Evolutionary conservation across 2,888 invertebrate species (phyloP).

Genomic region (Ochropleura plecta): DNA sequence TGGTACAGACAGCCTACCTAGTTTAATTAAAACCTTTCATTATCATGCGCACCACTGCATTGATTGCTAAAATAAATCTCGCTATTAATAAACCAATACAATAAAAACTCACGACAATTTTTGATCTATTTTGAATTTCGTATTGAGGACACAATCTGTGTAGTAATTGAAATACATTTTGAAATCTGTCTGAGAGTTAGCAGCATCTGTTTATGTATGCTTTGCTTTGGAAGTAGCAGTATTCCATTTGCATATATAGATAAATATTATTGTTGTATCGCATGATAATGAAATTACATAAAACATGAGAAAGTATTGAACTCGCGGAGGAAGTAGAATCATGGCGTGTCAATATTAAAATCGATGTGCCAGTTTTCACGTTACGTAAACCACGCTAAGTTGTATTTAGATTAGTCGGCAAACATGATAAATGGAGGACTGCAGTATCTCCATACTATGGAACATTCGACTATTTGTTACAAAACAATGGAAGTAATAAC

Average conservation of each 20-base stretch:
- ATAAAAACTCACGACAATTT: conserved; percentile 8
- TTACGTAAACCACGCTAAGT: conserved; percentile 64
- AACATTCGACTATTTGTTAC: conserved; percentile 41
- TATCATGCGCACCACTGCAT: not conserved
- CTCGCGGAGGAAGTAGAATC: conserved; percentile 66
- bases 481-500: conserved; percentile 54
- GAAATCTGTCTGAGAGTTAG: conserved; percentile 33
- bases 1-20: not conserved
- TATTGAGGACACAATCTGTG: conserved; percentile 33
- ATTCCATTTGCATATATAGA: conserved; percentile 47
- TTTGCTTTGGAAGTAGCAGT: conserved; percentile 39
- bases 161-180: conserved; percentile 37
- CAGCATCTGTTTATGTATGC: conserved; percentile 23
- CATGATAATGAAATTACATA: conserved; percentile 68
- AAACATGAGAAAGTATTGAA: conserved; percentile 69
- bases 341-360: conserved; percentile 70
- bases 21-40: not conserved
- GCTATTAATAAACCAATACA: conserved; percentile 7
- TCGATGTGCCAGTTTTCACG: conserved; percentile 64
- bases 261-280: conserved; percentile 55
- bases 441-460: conserved; percentile 31
- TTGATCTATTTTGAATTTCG: conserved; percentile 14
- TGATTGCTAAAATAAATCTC: conserved; percentile 14
- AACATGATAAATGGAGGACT: conserved; percentile 60
- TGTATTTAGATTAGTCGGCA: conserved; percentile 64